Base-by-base conservation (phyloP, 1,140 invertebrate genomes). In the Aphidius ervi region DNA sequence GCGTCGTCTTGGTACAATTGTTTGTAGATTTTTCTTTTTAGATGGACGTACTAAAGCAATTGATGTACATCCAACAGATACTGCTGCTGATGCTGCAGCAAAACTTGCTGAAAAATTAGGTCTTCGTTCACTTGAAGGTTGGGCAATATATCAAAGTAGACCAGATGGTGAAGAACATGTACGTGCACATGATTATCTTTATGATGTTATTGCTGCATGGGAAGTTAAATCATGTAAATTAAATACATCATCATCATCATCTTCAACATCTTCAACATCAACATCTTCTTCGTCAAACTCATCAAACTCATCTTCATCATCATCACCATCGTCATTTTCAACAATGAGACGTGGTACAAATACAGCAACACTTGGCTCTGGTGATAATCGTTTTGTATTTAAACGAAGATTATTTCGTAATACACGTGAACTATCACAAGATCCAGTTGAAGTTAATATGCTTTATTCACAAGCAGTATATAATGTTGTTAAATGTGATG, bases 31-130 rank as follows among this genome's bases (percentile, higher is more conserved):
- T 77, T 96, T 95, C 81, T 96, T 98, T 77, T 82, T 97, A 70
- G 95, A 98, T 78, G 94, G 94, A 0, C 85, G 94, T 56, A 97
- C 93, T 0, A 97, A 97, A 78, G 94, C 94, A 0, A 93, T 98
- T 45, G 94, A 96, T 74, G 90, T 97, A 9, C 92, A 96, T 82
- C 94, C 95, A 0, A 93, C 92, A 2, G 94, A 97, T 70, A 97
- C 94, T 5, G 94, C 93, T 0, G 86, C 88, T 5, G 94, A 97
- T 71, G 93, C 95, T 0, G 88, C 95, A 8, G 84, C 87, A 5
- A 92, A 93, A 68, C 81, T 98, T 10, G 93, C 93, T 0, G 92
- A 95, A 71, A 92, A 95, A 73, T 85, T 97, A 48, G 91, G 90
- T 41, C 83, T 97, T 6, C 79, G 85, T 60, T 88, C 88, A 49